Base-by-base conservation (phyloP, 1,140 invertebrate species). In the Leptinotarsa texana region DNA sequence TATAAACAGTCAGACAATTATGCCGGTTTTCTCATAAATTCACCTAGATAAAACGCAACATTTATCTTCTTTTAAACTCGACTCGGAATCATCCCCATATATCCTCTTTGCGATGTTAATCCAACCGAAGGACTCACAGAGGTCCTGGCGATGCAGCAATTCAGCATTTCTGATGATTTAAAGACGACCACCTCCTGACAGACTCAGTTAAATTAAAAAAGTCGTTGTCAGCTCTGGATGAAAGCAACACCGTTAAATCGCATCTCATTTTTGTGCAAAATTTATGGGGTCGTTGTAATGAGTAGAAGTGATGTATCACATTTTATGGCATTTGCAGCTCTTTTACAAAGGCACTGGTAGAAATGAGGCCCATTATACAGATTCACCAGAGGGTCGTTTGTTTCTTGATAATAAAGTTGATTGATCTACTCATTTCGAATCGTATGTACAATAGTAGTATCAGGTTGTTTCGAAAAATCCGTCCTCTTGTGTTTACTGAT, bases 101-200 rank as follows among this genome's bases (percentile, higher is more conserved):
- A 72, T 78, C 76, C 61, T 75, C 77, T 72, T 70, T 73, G 75
- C 69, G 74, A 79, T 77, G 78, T 79, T 79, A 79, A 79, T 79
- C 78, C 78, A 17, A 33, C 33, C 61, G 70, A 72, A 72, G 49
- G 49, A 62, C 70, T 72, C 70, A 48, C 70, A 63, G 61, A 72
- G 70, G 70, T 72, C 70, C 70, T 72, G 70, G 62, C 49, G 18
- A 17, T 63, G 57, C 57, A 48, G 70, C 78, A 74, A 74, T 76
- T 79, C 78, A 79, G 78, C 78, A 74, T 74, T 79, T 79, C 74
- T 77, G 76, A 77, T 79, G 78, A 79, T 79, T 79, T 79, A 79
- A 77, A 79, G 76, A 77, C 69, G 75, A 63, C 71, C 69, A 57
- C 51, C 17, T 18, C 51, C 15, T 57, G 51, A 57, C 51, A 57